Conservation (phyloP, 2,888 invertebrate species). For the Halictus ligatus region DNA sequence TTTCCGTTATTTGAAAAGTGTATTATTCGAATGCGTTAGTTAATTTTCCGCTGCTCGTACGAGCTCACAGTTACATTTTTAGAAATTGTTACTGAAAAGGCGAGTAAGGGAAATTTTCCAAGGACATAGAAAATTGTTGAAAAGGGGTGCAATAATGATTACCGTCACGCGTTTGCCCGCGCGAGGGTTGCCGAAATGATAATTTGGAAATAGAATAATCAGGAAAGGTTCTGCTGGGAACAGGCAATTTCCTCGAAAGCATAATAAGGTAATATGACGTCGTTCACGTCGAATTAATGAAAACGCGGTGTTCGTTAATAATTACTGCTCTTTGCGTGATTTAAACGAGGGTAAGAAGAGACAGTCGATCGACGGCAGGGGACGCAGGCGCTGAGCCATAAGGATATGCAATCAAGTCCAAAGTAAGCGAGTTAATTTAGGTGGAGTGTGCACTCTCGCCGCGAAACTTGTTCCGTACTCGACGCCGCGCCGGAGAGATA, state of each 20-base stretch:
- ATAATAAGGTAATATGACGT: background rate
- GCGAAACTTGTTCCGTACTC: slow-evolving; percentile 76
- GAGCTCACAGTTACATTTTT: too few relatives aligned
- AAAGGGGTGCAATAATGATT: background rate
- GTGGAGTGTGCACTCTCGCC: slow-evolving; percentile 78
- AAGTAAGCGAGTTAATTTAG: slow-evolving; percentile 79
- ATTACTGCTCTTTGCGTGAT: slow-evolving; percentile 52
- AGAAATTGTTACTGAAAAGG: too few relatives aligned
- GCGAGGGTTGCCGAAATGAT: background rate
- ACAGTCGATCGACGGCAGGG: slow-evolving; percentile 62
- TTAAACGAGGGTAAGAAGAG: slow-evolving; percentile 48
- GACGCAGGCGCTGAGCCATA: slow-evolving; percentile 66
- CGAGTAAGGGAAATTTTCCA: too few relatives aligned
- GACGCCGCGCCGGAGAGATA: slow-evolving; percentile 69
- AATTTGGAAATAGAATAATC: background rate
- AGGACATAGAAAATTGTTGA: background rate
- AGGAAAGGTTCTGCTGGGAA: background rate
- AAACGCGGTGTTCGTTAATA: slow-evolving; percentile 56
- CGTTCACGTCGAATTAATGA: slow-evolving; percentile 53
- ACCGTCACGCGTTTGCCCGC: background rate
- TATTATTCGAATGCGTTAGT: too few relatives aligned
- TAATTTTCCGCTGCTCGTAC: too few relatives aligned
- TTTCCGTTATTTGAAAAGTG: too few relatives aligned
- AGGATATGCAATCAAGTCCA: slow-evolving; percentile 78
- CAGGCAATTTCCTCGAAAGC: background rate